phyloP scores from a whole-genome alignment of 1,140 invertebrate genomes.

The Tribolium madens region DNA sequence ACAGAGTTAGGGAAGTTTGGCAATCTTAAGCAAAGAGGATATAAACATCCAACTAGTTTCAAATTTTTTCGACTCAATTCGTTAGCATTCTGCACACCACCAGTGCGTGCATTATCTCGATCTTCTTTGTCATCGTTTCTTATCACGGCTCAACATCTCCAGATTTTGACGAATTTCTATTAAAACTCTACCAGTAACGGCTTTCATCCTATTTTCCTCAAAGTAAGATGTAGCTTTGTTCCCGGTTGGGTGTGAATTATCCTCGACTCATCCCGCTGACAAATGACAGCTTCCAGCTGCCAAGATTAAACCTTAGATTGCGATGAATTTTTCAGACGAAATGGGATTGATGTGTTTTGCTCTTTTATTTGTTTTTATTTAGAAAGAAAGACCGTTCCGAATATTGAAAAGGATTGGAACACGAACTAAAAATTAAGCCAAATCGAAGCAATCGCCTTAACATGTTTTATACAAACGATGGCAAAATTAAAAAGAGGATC shows the following conservation, averaged over 20 bases:
- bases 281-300: slow-evolving; percentile 51
- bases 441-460: neutral
- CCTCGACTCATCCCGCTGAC: slow-evolving; percentile 44
- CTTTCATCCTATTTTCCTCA: slow-evolving; percentile 27
- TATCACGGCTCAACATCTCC: slow-evolving; percentile 43
- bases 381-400: no score
- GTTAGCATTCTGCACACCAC: slow-evolving; percentile 18
- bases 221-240: slow-evolving; percentile 43
- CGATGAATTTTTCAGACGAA: slow-evolving; percentile 48
- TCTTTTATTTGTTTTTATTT: slow-evolving; percentile 24
- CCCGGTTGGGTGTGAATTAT: slow-evolving; percentile 47
- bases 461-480: slow-evolving; percentile 17
- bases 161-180: slow-evolving; percentile 53
- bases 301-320: slow-evolving; percentile 48
- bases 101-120: slow-evolving; percentile 48
- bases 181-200: slow-evolving; percentile 47
- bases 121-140: slow-evolving; percentile 48
- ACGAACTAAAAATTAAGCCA: slow-evolving; percentile 8
- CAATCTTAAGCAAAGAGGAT: no score
- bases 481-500: slow-evolving; percentile 34
- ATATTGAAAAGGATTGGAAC: slow-evolving; percentile 1
- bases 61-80: neutral
- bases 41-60: no score
- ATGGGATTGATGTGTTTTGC: slow-evolving; percentile 17
- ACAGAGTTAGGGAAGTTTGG: neutral